Conservation (phyloP, 2,888 invertebrate genomes). For the Platycnemis pennipes region DNA sequence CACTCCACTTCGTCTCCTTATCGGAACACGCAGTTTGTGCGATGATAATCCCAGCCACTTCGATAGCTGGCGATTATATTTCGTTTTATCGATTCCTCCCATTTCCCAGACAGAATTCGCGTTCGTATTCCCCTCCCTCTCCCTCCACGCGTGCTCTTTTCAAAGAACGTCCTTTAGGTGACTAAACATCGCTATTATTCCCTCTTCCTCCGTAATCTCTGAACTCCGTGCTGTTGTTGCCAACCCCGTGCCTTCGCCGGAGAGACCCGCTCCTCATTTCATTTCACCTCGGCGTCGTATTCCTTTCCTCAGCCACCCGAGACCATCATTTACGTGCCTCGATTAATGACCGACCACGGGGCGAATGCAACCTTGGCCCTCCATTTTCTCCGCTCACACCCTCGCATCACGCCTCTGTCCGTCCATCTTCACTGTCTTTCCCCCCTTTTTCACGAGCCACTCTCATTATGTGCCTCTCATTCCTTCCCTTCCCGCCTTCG, state of each 20-base stretch:
- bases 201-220: neutral
- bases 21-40: neutral
- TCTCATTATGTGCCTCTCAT: neutral
- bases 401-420: conserved; percentile 51
- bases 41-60: neutral
- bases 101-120: neutral
- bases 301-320: neutral
- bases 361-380: conserved; percentile 59
- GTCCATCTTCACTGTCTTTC: neutral
- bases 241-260: conserved; percentile 7
- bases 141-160: neutral
- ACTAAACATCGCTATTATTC: conserved; percentile 11
- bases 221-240: conserved; percentile 21
- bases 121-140: neutral
- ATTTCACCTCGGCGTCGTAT: conserved; percentile 45
- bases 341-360: conserved; percentile 51
- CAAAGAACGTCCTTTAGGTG: neutral
- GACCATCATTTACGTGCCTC: conserved; percentile 46
- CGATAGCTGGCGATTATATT: conserved; percentile 16
- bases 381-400: conserved; percentile 44
- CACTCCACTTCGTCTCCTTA: neutral
- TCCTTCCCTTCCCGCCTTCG: conserved; percentile 23
- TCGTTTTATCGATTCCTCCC: neutral
- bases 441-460: neutral
- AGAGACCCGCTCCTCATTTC: neutral